Conservation (phyloP, 2,888 invertebrate genomes). For the Dinocampus coccinellae region DNA sequence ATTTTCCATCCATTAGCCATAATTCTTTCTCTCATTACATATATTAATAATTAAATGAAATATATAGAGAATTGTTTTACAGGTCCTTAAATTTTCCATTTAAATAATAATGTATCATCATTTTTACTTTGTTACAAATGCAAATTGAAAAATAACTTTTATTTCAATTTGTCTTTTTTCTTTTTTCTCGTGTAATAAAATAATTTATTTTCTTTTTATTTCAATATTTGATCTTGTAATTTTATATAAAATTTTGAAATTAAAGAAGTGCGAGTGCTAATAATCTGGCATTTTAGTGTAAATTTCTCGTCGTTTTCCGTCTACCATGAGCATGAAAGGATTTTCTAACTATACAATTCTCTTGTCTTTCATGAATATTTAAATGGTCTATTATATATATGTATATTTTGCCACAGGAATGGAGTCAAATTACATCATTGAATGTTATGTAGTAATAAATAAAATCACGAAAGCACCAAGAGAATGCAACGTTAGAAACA, state of each 20-base stretch:
- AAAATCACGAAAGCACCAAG: background rate
- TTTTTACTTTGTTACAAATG: background rate
- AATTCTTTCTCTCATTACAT: background rate
- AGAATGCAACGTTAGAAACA: background rate
- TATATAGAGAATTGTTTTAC: background rate
- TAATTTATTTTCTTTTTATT: background rate
- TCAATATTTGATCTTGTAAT: background rate
- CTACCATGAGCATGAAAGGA: background rate
- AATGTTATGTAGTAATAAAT: background rate
- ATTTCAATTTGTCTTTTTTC: background rate
- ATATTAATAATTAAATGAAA: background rate
- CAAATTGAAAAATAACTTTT: slow-evolving; percentile 1
- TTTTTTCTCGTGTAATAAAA: background rate
- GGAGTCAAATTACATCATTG: slow-evolving; percentile 2
- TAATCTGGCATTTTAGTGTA: slow-evolving; percentile 1
- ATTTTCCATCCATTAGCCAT: background rate
- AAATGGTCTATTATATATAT: background rate
- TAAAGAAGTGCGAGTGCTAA: background rate
- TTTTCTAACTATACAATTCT: background rate
- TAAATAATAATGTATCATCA: background rate
- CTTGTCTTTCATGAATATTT: slow-evolving; percentile 19
- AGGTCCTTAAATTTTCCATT: background rate
- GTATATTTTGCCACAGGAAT: background rate
- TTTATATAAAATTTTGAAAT: background rate
- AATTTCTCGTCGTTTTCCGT: background rate